Evolutionary conservation across 2,113 vertebrate genomes (phyloP).

Genomic region (Callithrix jacchus): DNA sequence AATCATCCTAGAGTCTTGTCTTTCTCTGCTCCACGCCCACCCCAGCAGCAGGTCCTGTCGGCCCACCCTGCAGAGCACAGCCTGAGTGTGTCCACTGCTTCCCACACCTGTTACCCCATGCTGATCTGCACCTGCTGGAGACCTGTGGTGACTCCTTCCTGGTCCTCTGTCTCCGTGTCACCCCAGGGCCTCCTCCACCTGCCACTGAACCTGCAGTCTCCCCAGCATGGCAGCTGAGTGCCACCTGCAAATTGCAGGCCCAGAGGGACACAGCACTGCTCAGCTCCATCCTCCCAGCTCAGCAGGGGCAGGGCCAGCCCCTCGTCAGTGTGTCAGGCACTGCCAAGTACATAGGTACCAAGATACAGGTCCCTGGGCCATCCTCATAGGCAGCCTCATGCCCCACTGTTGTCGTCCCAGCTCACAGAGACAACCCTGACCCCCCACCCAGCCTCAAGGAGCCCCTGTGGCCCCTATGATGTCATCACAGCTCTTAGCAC

Average conservation of each 20-base stretch:
- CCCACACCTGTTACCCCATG: neutral
- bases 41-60: neutral
- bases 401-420: neutral
- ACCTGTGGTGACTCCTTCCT: neutral
- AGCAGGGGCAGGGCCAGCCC: neutral
- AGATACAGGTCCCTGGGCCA: neutral
- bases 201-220: neutral
- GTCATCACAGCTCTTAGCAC: neutral
- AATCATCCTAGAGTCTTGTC: neutral
- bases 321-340: neutral
- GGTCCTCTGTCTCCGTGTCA: neutral
- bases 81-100: neutral
- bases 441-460: neutral
- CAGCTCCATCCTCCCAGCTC: neutral
- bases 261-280: neutral
- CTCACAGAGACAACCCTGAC: neutral
- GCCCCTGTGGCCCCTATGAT: neutral
- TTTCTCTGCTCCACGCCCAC: neutral
- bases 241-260: neutral
- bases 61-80: neutral
- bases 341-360: fast-evolving
- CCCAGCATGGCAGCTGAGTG: neutral
- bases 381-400: neutral
- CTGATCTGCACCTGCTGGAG: neutral
- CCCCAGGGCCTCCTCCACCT: neutral